A percentile compares a stretch with the other conserved stretches of the same genome.
Conservation (phyloP, 2,797 vertebrate genomes). For the Cetoscarus ocellatus region DNA sequence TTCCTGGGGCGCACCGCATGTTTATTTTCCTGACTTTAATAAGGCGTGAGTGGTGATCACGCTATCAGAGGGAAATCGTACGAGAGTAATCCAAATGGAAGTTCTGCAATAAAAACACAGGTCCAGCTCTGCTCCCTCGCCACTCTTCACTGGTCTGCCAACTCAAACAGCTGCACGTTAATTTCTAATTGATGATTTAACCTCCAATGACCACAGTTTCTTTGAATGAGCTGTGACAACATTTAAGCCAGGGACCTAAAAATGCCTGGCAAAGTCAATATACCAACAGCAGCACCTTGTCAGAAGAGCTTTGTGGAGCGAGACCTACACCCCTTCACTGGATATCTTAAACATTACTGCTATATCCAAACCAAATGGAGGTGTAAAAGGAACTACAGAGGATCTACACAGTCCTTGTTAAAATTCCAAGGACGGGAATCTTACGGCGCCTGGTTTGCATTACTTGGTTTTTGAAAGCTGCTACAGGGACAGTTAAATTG, state of each 20-base stretch:
- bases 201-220: conserved; percentile 35
- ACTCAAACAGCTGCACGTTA: conserved; percentile 60
- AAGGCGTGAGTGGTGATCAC: conserved; percentile 59
- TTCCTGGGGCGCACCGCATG: conserved; percentile 31
- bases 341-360: conserved; percentile 27
- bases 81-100: conserved; percentile 60
- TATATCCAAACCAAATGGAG: conserved; percentile 43
- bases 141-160: conserved; percentile 44
- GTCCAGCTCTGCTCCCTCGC: conserved; percentile 36
- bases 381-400: conserved; percentile 33
- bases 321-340: conserved; percentile 27
- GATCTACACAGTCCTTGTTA: conserved; percentile 51
- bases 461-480: conserved; percentile 65
- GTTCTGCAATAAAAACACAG: conserved; percentile 65
- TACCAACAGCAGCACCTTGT: conserved; percentile 22
- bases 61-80: conserved; percentile 64
- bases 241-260: conserved; percentile 37
- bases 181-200: conserved; percentile 62
- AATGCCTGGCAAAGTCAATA: conserved; percentile 35
- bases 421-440: conserved; percentile 59
- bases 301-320: conserved; percentile 20
- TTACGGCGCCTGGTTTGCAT: conserved; percentile 73
- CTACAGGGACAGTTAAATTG: conserved; percentile 71
- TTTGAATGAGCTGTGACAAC: conserved; percentile 60
- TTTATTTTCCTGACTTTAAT: conserved; percentile 74